Evolutionary conservation across 1,140 invertebrate genomes (phyloP), one percentile per base, ranked within the genome.

Genomic region (Araneus ventricosus): DNA sequence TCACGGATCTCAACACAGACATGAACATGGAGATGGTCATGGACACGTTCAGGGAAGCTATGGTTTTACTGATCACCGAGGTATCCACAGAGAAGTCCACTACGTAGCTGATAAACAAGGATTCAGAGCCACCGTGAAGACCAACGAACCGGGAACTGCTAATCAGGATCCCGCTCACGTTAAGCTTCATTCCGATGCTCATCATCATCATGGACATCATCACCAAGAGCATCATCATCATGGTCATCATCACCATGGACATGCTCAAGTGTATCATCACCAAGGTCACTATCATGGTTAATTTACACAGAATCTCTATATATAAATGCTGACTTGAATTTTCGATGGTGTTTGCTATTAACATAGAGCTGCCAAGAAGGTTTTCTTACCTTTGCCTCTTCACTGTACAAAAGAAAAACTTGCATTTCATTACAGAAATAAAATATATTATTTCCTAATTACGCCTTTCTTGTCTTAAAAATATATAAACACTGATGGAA

Each of bases 121-220:
- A 22, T 93, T 92, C 88, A 39, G 84, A 22, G 89, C 67, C 27
- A 80, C 45, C 7, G 84, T 93, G 41, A 87, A 92, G 88, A 93
- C 91, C 41, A 93, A 93, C 45, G 93, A 93, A 52, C 90, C 90
- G 34, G 89, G 93, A 34, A 93, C 75, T 3, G 59, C 70, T 2
- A 63, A 30, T 14, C 70, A 79, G 17, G 82, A 45, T 24, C 39
- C 82, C 17, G 93, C 70, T 24, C 59, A 93, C 24, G 91, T 93
- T 75, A 84, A 61, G n/a, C 39, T 93, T 10, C 59, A 93, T 41
- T 93, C 93, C 34, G 14, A 41, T 10, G 82, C 39, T 17, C 85
- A 87, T 34, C 52, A 59, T 63, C 3, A 7, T 37, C 52, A 59
- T 34, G 27, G 37, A 24, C 85, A 87, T 30, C n/a, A 45, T 6